Conservation (phyloP, 2,113 vertebrate species). For the Bothrops jararaca region DNA sequence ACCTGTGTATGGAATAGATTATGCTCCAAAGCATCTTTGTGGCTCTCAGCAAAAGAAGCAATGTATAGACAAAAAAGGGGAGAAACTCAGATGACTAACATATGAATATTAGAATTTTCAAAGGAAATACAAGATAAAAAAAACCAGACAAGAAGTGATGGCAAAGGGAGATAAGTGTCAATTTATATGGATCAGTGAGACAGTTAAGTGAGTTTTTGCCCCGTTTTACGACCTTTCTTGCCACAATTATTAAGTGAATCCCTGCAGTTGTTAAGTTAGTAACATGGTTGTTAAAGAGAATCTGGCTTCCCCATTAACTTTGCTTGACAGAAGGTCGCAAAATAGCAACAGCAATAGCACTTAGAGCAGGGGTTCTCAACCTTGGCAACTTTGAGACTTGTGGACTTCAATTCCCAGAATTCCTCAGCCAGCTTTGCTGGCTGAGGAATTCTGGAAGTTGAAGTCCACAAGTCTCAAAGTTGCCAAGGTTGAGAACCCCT, state of each 20-base stretch:
- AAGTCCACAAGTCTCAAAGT: too few relatives aligned
- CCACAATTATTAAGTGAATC: background rate
- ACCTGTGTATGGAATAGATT: background rate
- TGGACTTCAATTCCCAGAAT: too few relatives aligned
- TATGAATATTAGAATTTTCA: background rate
- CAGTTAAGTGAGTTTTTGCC: background rate
- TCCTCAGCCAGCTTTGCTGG: too few relatives aligned
- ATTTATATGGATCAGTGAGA: background rate
- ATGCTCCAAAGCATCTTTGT: background rate
- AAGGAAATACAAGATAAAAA: background rate
- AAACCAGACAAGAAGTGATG: background rate
- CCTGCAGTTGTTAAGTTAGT: background rate
- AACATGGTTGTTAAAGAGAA: background rate
- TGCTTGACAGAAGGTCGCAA: too few relatives aligned
- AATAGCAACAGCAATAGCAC: too few relatives aligned
- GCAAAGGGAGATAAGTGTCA: background rate
- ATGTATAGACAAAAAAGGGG: background rate
- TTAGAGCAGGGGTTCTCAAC: too few relatives aligned
- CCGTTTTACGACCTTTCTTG: background rate
- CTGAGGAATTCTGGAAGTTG: too few relatives aligned
- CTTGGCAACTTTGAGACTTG: too few relatives aligned
- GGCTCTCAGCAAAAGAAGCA: background rate
- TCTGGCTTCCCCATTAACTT: background rate
- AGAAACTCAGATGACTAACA: background rate
- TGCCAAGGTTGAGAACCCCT: too few relatives aligned